Evolutionary conservation across 2,797 vertebrate species (phyloP).

Genomic region (Amblyopsis hoosieri): DNA sequence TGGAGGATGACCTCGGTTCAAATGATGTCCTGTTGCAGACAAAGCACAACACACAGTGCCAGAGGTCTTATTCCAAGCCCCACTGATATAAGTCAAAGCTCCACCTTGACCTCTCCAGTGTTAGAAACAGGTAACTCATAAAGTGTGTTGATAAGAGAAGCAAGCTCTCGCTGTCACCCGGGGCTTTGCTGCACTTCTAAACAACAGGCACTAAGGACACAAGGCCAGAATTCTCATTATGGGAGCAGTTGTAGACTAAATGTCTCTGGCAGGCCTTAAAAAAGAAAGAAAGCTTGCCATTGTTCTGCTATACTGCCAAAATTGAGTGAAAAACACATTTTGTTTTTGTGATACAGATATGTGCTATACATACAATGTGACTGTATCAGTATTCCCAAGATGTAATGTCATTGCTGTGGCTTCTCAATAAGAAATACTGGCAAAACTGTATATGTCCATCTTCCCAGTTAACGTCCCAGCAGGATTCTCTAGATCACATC

Average conservation of each 20-base stretch:
- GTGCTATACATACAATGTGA: slow-evolving; percentile 11
- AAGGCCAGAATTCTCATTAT: slow-evolving; percentile 43
- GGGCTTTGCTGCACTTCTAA: slow-evolving; percentile 16
- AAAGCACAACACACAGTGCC: background rate
- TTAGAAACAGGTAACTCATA: slow-evolving; percentile 24
- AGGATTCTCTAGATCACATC: no score
- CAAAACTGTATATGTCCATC: slow-evolving; percentile 8
- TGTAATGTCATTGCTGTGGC: slow-evolving; percentile 21
- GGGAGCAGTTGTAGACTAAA: slow-evolving; percentile 45
- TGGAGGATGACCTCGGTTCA: slow-evolving; percentile 23
- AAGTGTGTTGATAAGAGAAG: slow-evolving; percentile 45
- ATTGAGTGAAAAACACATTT: slow-evolving; percentile 38
- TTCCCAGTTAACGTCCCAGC: no score
- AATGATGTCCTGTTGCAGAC: background rate
- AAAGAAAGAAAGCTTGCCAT: slow-evolving; percentile 29
- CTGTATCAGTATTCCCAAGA: slow-evolving; percentile 32
- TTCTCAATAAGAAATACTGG: slow-evolving; percentile 17
- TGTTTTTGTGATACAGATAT: slow-evolving; percentile 34
- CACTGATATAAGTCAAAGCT: slow-evolving; percentile 23
- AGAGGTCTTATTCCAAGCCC: slow-evolving; percentile 18
- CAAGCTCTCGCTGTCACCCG: slow-evolving; percentile 22
- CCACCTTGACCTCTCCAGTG: slow-evolving; percentile 12
- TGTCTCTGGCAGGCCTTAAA: slow-evolving; percentile 53
- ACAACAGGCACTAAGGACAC: slow-evolving; percentile 49
- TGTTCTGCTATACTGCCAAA: slow-evolving; percentile 33